Base-by-base conservation (phyloP, 1,140 invertebrate genomes). In the Trichogramma pretiosum region DNA sequence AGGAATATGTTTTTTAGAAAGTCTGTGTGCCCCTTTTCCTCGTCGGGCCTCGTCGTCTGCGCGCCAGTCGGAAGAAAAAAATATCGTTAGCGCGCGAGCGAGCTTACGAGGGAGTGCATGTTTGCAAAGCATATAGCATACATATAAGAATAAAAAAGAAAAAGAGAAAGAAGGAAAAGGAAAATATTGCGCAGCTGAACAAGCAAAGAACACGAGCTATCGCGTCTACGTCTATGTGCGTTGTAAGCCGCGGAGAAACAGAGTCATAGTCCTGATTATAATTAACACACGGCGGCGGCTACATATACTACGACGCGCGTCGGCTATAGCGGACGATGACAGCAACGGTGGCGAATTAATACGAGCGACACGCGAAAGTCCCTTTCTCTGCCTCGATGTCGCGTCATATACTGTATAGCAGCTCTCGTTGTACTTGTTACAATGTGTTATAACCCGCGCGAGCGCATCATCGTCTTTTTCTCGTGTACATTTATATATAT, bases 301-400 rank as follows among this genome's bases (percentile, higher is more conserved):
- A n/a, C n/a, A n/a, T n/a, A n/a, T n/a, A n/a, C n/a, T n/a, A n/a
- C n/a, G n/a, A n/a, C n/a, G n/a, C n/a, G n/a, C n/a, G n/a, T n/a
- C n/a, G n/a, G n/a, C n/a, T n/a, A n/a, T n/a, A n/a, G n/a, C n/a
- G n/a, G n/a, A n/a, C n/a, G n/a, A n/a, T n/a, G n/a, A n/a, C n/a
- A n/a, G n/a, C n/a, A n/a, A n/a, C n/a, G n/a, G n/a, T 50, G 46
- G 50, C 58, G 60, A 64, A 65, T 60, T 64, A 63, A 67, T 64
- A 64, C 56, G 56, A 52, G 46, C 50, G 56, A 55, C 65, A 69
- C 65, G 66, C 64, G 59, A 70, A 59, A 61, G 55, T 9, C 26
- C 21, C 26, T 22, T 14, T 34, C 11, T 43, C 16, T 13, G 21
- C 7, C 37, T 21, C 36, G 35, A n/a, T 7, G 22, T 18, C 22